Evolutionary conservation across 2,113 vertebrate genomes (phyloP).

Genomic region (Sturnira hondurensis): DNA sequence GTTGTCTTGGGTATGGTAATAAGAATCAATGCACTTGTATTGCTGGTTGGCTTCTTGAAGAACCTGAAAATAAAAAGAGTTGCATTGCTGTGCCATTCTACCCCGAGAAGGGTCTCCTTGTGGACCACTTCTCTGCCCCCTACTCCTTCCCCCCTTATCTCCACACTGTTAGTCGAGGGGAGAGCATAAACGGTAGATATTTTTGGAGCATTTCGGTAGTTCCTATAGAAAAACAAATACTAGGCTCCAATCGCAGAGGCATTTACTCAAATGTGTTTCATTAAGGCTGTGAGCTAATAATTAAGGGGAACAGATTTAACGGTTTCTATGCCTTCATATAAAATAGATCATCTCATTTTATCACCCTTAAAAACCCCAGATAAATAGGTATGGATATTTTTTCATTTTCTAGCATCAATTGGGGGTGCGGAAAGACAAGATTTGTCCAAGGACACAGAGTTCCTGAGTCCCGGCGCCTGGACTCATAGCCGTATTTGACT

Average conservation of each 20-base stretch:
- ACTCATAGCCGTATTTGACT: not conserved
- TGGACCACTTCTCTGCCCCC: not conserved
- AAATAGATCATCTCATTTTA: not conserved
- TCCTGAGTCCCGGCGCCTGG: not conserved
- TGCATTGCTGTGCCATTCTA: not conserved
- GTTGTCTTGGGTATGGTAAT: slow-evolving; percentile 84
- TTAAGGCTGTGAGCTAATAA: not conserved
- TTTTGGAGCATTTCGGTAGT: not conserved
- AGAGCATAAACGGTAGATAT: not conserved
- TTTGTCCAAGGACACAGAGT: not conserved
- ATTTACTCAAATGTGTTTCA: not conserved
- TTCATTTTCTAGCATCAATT: not conserved
- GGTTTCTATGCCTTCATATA: not conserved
- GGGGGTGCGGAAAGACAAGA: not conserved
- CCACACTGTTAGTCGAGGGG: not conserved
- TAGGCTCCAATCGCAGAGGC: not conserved
- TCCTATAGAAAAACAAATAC: not conserved
- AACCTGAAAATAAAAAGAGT: slow-evolving; percentile 81
- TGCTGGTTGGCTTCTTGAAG: slow-evolving; percentile 84
- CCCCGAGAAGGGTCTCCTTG: not conserved
- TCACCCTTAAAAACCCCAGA: not conserved
- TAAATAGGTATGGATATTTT: not conserved
- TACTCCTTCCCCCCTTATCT: not conserved
- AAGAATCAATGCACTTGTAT: slow-evolving; percentile 88
- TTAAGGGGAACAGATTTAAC: not conserved